phyloP scores from a whole-genome alignment of 2,797 vertebrate genomes.

The Valencia hispanica region DNA sequence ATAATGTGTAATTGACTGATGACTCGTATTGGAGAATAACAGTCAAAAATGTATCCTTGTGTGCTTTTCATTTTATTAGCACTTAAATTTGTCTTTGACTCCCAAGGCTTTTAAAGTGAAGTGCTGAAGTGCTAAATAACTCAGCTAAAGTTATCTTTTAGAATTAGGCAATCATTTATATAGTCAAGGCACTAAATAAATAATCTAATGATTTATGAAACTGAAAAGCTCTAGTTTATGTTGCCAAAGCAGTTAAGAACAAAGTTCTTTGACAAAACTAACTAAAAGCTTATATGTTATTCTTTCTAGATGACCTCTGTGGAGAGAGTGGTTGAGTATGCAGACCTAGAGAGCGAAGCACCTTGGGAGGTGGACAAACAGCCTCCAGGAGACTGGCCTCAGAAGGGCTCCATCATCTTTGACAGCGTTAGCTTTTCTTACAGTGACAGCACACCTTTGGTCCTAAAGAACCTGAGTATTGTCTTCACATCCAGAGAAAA shows the following conservation, averaged over 20 bases:
- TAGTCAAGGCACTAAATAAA: not conserved
- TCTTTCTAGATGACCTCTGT: constrained; percentile 88
- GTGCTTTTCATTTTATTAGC: not conserved
- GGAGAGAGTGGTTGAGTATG: constrained; percentile 93
- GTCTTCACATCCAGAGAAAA: constrained; percentile 90
- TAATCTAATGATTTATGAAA: not conserved
- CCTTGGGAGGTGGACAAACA: constrained; percentile 87
- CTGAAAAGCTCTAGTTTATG: not conserved
- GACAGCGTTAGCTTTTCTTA: constrained; percentile 93
- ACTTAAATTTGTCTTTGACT: not conserved
- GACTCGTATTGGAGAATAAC: not conserved
- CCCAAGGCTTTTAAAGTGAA: not conserved
- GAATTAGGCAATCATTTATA: not conserved
- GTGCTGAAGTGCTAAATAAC: not conserved
- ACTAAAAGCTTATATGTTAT: not conserved
- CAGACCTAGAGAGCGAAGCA: constrained; percentile 92
- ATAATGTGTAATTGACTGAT: not conserved
- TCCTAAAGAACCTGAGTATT: constrained; percentile 89
- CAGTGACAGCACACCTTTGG: constrained; percentile 84
- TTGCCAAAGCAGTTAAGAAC: not conserved
- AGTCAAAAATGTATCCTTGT: not conserved
- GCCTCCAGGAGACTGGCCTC: constrained; percentile 89
- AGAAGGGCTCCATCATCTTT: constrained; percentile 87
- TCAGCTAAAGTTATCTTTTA: not conserved
- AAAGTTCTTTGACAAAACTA: not conserved